phyloP scores from a whole-genome alignment of 2,797 vertebrate genomes.

The Crenichthys baileyi region DNA sequence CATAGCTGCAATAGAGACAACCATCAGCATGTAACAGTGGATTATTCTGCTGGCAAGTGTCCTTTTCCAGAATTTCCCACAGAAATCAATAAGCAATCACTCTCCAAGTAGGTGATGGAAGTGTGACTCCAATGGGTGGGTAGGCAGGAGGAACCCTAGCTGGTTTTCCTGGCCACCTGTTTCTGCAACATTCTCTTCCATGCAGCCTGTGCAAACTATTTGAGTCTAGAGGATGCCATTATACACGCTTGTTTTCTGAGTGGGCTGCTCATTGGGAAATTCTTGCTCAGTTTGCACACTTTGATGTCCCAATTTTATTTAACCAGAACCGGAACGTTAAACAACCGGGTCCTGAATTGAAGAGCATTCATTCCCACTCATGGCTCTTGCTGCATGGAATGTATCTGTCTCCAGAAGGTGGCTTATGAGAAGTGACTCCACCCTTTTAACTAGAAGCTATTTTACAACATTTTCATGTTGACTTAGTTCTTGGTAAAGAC shows the following conservation, averaged over 20 bases:
- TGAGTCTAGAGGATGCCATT: slow-evolving; percentile 71
- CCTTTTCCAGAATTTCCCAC: slow-evolving; percentile 76
- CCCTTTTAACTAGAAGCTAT: slow-evolving; percentile 42
- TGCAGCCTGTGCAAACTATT: slow-evolving; percentile 75
- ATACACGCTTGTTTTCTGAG: slow-evolving; percentile 74
- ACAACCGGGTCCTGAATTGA: slow-evolving; percentile 35
- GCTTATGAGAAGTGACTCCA: slow-evolving; percentile 26
- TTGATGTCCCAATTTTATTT: slow-evolving; percentile 62
- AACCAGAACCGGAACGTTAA: slow-evolving; percentile 21
- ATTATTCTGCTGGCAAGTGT: slow-evolving; percentile 54
- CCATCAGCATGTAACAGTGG: slow-evolving; percentile 53
- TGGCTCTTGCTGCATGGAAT: slow-evolving; percentile 29
- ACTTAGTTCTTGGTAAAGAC: background rate
- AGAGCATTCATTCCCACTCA: slow-evolving; percentile 38
- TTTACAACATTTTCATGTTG: slow-evolving; percentile 18
- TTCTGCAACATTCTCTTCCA: slow-evolving; percentile 72
- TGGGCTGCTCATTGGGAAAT: slow-evolving; percentile 49
- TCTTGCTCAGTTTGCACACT: slow-evolving; percentile 46
- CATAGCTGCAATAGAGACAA: slow-evolving; percentile 42
- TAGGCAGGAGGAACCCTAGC: slow-evolving; percentile 63
- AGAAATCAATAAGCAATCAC: slow-evolving; percentile 75
- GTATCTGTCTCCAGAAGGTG: slow-evolving; percentile 43
- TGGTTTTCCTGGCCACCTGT: slow-evolving; percentile 79
- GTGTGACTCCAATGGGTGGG: slow-evolving; percentile 46
- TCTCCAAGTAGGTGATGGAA: slow-evolving; percentile 81